phyloP scores from a whole-genome alignment of 1,140 invertebrate species.

The Lucilia sericata region DNA sequence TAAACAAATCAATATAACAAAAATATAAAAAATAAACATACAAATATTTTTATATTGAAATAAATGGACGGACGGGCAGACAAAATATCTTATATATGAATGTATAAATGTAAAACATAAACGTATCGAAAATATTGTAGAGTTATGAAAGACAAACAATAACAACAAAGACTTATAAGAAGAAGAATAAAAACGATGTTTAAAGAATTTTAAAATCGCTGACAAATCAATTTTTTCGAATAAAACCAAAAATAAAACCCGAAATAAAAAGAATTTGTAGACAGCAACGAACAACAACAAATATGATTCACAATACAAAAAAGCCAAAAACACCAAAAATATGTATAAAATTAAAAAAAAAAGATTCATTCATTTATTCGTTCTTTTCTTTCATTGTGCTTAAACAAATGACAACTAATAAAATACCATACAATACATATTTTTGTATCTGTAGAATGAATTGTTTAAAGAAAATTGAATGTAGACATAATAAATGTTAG shows the following conservation, averaged over 20 bases:
- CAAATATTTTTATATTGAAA: not conserved
- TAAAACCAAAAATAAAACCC: not conserved
- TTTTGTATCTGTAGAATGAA: not conserved
- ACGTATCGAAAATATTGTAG: not conserved
- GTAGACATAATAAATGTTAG: conserved; percentile 5
- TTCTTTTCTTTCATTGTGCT: too few species aligned
- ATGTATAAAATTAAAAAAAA: not conserved
- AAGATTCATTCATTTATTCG: not conserved
- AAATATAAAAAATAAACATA: not conserved
- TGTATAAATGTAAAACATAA: not conserved
- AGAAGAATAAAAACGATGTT: not conserved
- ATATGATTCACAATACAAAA: not conserved
- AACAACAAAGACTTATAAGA: not conserved
- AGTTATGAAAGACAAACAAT: not conserved
- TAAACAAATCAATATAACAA: conserved; percentile 30
- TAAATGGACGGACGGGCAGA: too few species aligned
- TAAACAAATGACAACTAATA: not conserved
- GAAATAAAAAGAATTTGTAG: not conserved
- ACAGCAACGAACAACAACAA: not conserved
- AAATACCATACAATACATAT: not conserved
- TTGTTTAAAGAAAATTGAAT: too few species aligned
- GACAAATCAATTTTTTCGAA: conserved; percentile 20
- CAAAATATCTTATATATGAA: too few species aligned
- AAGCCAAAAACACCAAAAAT: not conserved
- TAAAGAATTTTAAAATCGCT: not conserved